Evolutionary conservation across 23 tunicate species (phyloP).

Genomic region (Corella eumyota): DNA sequence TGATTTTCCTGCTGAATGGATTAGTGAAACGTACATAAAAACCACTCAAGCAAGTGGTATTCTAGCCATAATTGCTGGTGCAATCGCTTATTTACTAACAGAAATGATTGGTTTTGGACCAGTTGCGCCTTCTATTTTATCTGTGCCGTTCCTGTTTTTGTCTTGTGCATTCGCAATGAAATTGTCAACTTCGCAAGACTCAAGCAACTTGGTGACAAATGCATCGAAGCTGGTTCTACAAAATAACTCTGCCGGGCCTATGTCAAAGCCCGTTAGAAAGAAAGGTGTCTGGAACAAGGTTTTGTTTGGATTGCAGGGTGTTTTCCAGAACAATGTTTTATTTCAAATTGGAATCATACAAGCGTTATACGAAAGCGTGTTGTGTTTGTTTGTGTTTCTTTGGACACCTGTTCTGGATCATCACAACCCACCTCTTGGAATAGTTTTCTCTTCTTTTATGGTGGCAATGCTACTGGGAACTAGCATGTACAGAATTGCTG

Average conservation of each 20-base stretch:
- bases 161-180: constrained; percentile 20
- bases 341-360: constrained; percentile 54
- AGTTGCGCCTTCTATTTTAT: constrained; percentile 70
- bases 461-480: constrained; percentile 64
- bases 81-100: constrained; percentile 60
- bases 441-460: constrained; percentile 94
- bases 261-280: constrained; percentile 6
- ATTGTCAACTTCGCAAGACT: constrained; percentile 40
- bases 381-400: constrained; percentile 85
- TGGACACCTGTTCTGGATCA: constrained; percentile 99
- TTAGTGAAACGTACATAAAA: constrained; percentile 36
- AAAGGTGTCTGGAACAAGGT: constrained; percentile 11
- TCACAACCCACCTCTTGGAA: constrained; percentile 92
- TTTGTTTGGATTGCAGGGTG: constrained; percentile 20
- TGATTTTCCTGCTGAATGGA: constrained; percentile 96
- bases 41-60: constrained; percentile 47
- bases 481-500: constrained; percentile 13
- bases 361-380: constrained; percentile 88
- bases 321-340: constrained; percentile 30
- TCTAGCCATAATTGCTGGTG: constrained; percentile 77
- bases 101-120: constrained; percentile 74
- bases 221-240: neutral
- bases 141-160: constrained; percentile 40
- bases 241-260: neutral
- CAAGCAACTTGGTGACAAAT: too few species aligned